Conservation (phyloP, 30 jellyfish, hydroid and myxozoan genomes). For the Clytia hemisphaerica region DNA sequence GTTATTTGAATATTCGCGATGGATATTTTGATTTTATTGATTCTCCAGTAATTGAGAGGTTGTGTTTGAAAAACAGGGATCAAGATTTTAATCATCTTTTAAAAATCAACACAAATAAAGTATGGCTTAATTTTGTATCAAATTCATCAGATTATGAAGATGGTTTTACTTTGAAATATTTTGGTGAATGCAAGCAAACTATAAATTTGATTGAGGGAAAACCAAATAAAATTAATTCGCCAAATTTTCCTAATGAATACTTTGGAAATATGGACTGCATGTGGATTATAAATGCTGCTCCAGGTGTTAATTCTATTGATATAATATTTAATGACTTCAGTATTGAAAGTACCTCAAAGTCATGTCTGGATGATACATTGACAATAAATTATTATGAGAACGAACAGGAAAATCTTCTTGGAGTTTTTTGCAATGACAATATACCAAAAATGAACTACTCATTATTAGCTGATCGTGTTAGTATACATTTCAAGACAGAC, state of each 20-base stretch:
- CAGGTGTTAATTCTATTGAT: neutral
- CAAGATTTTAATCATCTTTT: conserved; percentile 15
- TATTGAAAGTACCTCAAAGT: conserved; percentile 14
- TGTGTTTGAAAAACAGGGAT: conserved; percentile 7
- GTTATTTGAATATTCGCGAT: conserved; percentile 23
- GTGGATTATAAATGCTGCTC: conserved; percentile 22
- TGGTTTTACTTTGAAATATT: conserved; percentile 25
- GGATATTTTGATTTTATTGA: neutral
- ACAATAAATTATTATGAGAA: neutral
- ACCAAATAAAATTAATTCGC: conserved; percentile 9
- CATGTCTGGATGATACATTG: conserved; percentile 21
- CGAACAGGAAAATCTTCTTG: neutral
- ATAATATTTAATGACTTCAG: conserved; percentile 1
- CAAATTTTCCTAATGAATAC: conserved; percentile 28
- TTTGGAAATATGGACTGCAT: conserved; percentile 21
- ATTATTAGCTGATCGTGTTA: neutral
- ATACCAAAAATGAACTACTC: neutral
- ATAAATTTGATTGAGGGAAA: conserved; percentile 9
- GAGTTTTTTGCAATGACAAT: conserved; percentile 18
- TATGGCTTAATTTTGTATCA: conserved; percentile 31
- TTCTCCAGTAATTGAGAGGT: conserved; percentile 5
- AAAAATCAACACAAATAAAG: conserved; percentile 3
- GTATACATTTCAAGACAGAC: neutral
- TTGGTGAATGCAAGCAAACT: conserved; percentile 28
- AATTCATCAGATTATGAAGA: conserved; percentile 27